Evolutionary conservation across 2,797 vertebrate genomes (phyloP), one percentile per base, ranked within the genome.

Genomic region (Aphelocoma californica): DNA sequence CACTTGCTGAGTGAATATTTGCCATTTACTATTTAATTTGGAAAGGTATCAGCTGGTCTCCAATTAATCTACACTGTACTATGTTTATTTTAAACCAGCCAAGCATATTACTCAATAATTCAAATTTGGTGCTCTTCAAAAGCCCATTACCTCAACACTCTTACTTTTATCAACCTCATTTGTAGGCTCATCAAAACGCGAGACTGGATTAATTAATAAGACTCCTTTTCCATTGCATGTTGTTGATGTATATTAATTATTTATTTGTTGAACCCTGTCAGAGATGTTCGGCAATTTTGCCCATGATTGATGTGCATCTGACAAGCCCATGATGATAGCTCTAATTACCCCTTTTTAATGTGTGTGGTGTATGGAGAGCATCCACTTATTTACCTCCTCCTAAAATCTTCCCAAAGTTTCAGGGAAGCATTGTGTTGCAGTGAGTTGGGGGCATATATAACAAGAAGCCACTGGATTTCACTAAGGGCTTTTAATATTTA

Each of bases 71-170:
- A 21, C 13, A 24, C n/a, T 67, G 32, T 26, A n/a, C 8, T 60
- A 18, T 79, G 51, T 47, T 93, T 90, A 57, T 90, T 92, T 95
- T 86, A 93, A 91, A 90, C 38, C 61, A 83, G 61, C 64, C 36
- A 45, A 81, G 12, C 57, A 61, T 65, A 83, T 91, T 88, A 57
- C 44, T 94, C 53, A 71, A 53, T 80, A 83, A 64, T 67, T 92
- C 62, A 92, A 58, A 57, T 38, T 45, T 45, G 65, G 5, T 61
- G 26, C 34, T 86, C 67, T 91, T 91, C 61, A 51, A 72, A 92
- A 91, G 28, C 57, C 45, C 29, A 9, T 92, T 94, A 66, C 48
- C 57, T 82, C 87, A 89, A 25, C 32, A 10, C 24, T 57, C 12
- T 74, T 89, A 62, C 26, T 91, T 93, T 85, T 85, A 93, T 74